Base-by-base conservation (phyloP, 2,113 vertebrate species). In the Campylomormyrus numenius region DNA sequence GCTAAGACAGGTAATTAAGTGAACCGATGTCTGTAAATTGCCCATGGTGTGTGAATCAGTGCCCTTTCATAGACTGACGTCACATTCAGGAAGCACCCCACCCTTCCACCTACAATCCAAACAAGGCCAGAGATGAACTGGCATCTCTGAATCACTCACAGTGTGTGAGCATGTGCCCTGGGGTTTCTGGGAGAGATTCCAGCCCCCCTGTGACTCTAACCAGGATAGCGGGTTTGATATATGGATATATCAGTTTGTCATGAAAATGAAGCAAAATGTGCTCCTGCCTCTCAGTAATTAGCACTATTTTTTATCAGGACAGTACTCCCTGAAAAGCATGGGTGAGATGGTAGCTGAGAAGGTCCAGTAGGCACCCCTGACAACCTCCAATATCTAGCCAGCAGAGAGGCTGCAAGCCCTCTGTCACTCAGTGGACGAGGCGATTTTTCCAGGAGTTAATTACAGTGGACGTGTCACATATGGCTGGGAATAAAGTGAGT, bases 371-470 rank as follows among this genome's bases (percentile, higher is more conserved):
- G n/a, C 13, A 35, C 13, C 35, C 74, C 74, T 2, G 35, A 39
- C 17, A 19, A 80, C 31, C 74, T 42, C 31, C 5, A 42, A 80
- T 19, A 80, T 80, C 35, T 39, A 80, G 74, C 74, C 74, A 42
- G 31, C 15, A 17, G 17, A 42, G 66, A 35, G 31, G 70, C 58
- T 11, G 11, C 7, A 27, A n/a, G 27, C 85, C 56, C 85, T 56
- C 56, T 39, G 21, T 92, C 88, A 45, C 7, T 8, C 88, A 0
- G 49, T 17, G 80, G 39, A 39, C 87, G 66, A 91, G 90, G 48
- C 53, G 6, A 11, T 53, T 91, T 91, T 87, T 17, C 74, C 0
- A 0, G 88, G 92, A 88, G 90, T 90, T 93, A 93, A 93, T 94
- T 5, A 10, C 1, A 27, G 80, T 0, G 39, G 89, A 93, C 91